Base-by-base conservation (phyloP, 2,797 vertebrate species). In the Picus viridis region DNA sequence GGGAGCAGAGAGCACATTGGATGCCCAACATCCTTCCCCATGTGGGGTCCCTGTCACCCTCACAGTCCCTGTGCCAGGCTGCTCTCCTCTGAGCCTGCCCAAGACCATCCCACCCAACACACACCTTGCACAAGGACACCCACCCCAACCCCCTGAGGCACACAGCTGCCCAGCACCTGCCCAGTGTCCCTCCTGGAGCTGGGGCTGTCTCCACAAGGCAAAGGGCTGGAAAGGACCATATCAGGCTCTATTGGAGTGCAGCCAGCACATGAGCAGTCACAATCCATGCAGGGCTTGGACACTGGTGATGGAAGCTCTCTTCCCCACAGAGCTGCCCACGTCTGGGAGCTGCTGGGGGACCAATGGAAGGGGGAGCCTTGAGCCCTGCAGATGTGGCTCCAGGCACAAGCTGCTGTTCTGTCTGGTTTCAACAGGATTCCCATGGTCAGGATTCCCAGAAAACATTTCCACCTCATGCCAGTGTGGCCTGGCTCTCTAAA, bases 31-130 rank as follows among this genome's bases (percentile, higher is more conserved):
- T 6, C 32, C 63, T 47, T 82, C 27, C 51, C 16, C 24, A 20
- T 7, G 9, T 2, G 4, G 51, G 41, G 15, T 16, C 34, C 32
- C n/a, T 43, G 20, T 7, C 73, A 65, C 41, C 29, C 45, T 53
- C 61, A 9, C 10, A 4, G 1, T 23, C 76, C 26, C 16, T 36
- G 0, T 0, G 0, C 1, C 1, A 6, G 51, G 39, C 2, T 63
- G 30, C 3, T 57, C 12, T 45, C 11, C 53, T 51, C 47, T 26
- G 9, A 76, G 41, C 24, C 63, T 65, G 39, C 56, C 51, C 7
- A 7, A 11, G n/a, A 30, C 23, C 24, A 20, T 7, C 41, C 70
- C 3, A 5, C 23, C 71, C 43, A 8, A 39, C 22, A 16, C 14
- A 20, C 16, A 20, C 24, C 34, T 67, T n/a, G 49, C 61, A 53